Conservation (phyloP, 2,888 invertebrate genomes). For the Coenonympha glycerion region DNA sequence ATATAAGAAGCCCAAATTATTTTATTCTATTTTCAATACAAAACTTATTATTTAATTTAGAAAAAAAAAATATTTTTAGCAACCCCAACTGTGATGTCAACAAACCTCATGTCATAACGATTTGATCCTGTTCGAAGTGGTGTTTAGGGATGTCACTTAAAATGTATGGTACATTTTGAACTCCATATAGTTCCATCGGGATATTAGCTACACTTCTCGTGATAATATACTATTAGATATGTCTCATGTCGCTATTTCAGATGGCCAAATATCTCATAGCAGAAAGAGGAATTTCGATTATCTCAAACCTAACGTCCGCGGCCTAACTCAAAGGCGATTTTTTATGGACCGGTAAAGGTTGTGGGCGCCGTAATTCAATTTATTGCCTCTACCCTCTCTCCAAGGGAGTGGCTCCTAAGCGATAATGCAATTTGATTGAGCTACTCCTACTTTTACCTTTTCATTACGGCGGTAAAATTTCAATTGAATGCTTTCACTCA, state of each 20-base stretch:
- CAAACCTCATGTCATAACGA: too few species aligned
- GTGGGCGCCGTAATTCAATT: constrained; percentile 63
- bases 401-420: constrained; percentile 44
- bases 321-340: constrained; percentile 48
- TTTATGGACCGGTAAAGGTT: constrained; percentile 55
- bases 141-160: too few species aligned
- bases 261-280: constrained; percentile 5
- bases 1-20: too few species aligned
- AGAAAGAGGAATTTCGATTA: constrained; percentile 40
- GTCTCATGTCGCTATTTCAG: neutral
- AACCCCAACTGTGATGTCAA: too few species aligned
- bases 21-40: too few species aligned
- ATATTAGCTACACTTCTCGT: too few species aligned
- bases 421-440: constrained; percentile 70
- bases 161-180: too few species aligned
- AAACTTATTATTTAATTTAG: too few species aligned
- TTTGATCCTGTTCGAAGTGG: too few species aligned
- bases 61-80: too few species aligned
- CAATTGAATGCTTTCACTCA: constrained; percentile 35
- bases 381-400: constrained; percentile 53
- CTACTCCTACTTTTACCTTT: constrained; percentile 67
- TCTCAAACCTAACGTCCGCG: constrained; percentile 30
- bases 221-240: too few species aligned
- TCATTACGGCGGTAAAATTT: constrained; percentile 55
- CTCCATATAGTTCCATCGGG: too few species aligned